Conservation (phyloP, 2,113 vertebrate species). For the Gallinago jamesoni region DNA sequence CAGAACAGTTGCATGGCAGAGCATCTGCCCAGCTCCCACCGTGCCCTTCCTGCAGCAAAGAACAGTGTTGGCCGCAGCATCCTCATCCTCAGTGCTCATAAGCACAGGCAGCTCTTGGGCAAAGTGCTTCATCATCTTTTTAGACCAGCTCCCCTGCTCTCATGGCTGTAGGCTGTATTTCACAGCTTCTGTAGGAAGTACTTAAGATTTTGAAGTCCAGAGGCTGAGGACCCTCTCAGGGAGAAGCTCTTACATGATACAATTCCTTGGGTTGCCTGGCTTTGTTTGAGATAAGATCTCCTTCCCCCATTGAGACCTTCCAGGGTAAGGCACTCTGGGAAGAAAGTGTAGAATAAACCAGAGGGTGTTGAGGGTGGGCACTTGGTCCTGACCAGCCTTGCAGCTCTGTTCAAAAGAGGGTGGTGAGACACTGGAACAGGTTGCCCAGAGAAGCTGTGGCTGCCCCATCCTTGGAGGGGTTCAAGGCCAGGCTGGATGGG, state of each 20-base stretch:
- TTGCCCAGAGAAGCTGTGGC: no score
- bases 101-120: not conserved
- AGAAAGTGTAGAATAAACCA: rapidly evolving
- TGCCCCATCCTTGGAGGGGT: no score
- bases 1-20: not conserved
- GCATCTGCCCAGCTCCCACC: not conserved
- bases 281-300: not conserved
- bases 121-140: not conserved
- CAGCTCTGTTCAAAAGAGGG: not conserved
- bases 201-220: not conserved
- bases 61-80: rapidly evolving
- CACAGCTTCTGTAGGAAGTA: not conserved
- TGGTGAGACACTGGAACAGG: no score
- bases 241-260: not conserved
- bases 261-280: not conserved
- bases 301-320: not conserved
- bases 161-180: not conserved
- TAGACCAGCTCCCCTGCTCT: not conserved
- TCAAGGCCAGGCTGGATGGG: no score
- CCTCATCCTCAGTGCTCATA: rapidly evolving
- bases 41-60: not conserved
- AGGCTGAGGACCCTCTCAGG: rapidly evolving
- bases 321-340: not conserved
- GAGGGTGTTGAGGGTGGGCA: not conserved
- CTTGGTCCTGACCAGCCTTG: not conserved